Evolutionary conservation across 2,797 vertebrate genomes (phyloP), one percentile per base, ranked within the genome.

Genomic region (Muscicapa comitata): DNA sequence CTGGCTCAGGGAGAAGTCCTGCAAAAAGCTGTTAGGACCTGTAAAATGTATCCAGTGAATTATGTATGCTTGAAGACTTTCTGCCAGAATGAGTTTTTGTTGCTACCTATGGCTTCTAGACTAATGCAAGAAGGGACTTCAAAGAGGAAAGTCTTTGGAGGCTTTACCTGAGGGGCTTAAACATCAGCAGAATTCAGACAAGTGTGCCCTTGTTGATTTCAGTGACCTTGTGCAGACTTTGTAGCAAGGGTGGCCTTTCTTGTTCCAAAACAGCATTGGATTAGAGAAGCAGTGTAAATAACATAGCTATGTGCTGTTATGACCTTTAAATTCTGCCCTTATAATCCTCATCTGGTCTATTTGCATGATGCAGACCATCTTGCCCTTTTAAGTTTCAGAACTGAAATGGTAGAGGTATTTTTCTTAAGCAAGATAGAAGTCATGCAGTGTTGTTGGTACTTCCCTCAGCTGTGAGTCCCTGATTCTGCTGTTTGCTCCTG

Each of bases 261-360:
- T 9, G 25, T 29, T 77, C 79, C 40, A 61, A 85, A 84, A 3
- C 11, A 53, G 7, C 20, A 10, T 7, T 21, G n/a, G 40, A 57
- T 88, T 50, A 62, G 54, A 71, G 62, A 50, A 88, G 15, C 45
- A 51, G 33, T 26, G 18, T 42, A 70, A 84, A 73, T 59, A 91
- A 42, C 26, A 12, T 3, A 35, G 16, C 17, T 42, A 1, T 20
- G 10, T 71, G 17, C 8, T 81, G 14, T 48, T 68, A 37, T 21
- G 16, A 45, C 20, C 12, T 54, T 87, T 37, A 58, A 86, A 54
- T 55, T 79, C 33, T 74, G 14, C 9, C 33, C 8, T 54, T 72
- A 10, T 18, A 43, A 42, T 16, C 12, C 0, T 0, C 6, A 11
- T 29, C 4, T 15, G 16, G 26, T 50, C 11, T 29, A 7, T 54